phyloP scores from a whole-genome alignment of 2,888 invertebrate genomes.

The Heliconius erato region DNA sequence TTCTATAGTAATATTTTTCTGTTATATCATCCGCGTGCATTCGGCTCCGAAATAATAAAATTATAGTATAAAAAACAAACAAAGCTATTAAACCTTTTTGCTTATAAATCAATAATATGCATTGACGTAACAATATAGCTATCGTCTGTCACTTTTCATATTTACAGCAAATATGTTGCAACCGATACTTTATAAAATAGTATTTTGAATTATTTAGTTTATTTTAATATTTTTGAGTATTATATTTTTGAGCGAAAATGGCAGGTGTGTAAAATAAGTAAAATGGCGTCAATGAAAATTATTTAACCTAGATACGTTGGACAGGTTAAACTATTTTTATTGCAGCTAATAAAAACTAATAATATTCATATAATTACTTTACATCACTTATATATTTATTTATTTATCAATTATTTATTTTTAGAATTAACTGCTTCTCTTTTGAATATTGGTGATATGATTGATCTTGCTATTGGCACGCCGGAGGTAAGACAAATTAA shows the following conservation, averaged over 20 bases:
- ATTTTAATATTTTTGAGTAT: constrained; percentile 31
- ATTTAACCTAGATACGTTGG: not conserved
- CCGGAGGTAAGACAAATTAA: constrained; percentile 86
- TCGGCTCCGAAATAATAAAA: too few relatives aligned
- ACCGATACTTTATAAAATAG: constrained; percentile 49
- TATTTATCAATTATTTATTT: constrained; percentile 13
- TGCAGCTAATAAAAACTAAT: not conserved
- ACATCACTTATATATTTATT: not conserved
- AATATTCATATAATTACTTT: not conserved
- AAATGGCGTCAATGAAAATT: not conserved
- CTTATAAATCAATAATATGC: not conserved
- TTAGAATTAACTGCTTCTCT: constrained; percentile 63
- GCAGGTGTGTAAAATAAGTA: constrained; percentile 50
- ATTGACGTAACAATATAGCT: constrained; percentile 20
- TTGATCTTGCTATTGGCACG: constrained; percentile 90
- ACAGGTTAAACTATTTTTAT: not conserved
- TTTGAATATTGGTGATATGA: constrained; percentile 88
- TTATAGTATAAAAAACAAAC: not conserved
- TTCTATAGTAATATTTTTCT: not conserved
- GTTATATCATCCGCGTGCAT: not conserved
- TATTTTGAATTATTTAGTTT: constrained; percentile 54
- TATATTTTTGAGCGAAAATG: constrained; percentile 48
- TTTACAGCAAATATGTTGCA: constrained; percentile 60
- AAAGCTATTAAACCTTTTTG: constrained; percentile 18
- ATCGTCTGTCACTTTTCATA: constrained; percentile 51